Percentiles rank a stretch among this genome's conserved stretches.
phyloP scores from a whole-genome alignment of 2,797 vertebrate genomes.

The Anniella stebbinsi region DNA sequence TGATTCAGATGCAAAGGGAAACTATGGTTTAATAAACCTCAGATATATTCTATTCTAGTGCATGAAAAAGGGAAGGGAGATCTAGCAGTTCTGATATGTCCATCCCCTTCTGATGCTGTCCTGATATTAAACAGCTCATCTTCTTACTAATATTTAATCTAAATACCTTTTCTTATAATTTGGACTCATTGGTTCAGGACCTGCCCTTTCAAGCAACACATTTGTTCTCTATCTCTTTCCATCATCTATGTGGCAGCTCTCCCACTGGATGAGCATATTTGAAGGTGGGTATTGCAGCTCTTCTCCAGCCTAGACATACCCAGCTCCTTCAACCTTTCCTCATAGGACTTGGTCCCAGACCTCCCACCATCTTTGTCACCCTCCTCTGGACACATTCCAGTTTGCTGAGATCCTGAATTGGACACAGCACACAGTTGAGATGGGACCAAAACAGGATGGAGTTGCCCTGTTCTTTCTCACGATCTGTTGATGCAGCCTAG shows the following conservation, averaged over 20 bases:
- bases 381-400: no score
- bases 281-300: no score
- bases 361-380: background rate
- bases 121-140: background rate
- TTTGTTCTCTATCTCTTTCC: no score
- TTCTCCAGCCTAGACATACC: background rate
- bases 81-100: background rate
- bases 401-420: no score
- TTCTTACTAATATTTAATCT: background rate
- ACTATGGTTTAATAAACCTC: background rate
- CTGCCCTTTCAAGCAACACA: background rate
- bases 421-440: no score
- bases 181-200: background rate
- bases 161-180: background rate
- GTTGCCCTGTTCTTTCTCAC: background rate
- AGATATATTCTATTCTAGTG: background rate
- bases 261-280: background rate
- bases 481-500: background rate
- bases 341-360: background rate
- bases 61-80: background rate
- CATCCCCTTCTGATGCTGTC: background rate
- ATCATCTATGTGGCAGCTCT: background rate
- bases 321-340: background rate
- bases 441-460: background rate
- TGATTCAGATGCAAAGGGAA: background rate